phyloP scores from a whole-genome alignment of 2,888 invertebrate genomes.

The Perdita meconis region DNA sequence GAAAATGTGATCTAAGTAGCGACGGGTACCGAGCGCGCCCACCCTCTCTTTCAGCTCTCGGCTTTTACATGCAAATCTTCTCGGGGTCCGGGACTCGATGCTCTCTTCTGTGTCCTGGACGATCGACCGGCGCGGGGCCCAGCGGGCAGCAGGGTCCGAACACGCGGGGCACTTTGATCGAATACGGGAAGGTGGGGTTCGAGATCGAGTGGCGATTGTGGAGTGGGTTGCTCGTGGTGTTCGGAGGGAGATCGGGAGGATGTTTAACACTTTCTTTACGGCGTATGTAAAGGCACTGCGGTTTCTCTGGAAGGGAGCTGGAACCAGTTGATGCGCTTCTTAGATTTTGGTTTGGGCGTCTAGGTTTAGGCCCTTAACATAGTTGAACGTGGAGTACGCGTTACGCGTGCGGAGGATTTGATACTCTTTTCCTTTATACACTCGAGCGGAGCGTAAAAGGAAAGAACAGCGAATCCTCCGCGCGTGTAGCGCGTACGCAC shows the following conservation, averaged over 20 bases:
- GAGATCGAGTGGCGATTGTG: constrained; percentile 16
- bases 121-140: constrained; percentile 14
- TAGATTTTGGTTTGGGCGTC: too few species aligned
- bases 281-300: too few species aligned
- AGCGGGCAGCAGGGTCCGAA: background rate
- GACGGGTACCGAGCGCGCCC: constrained; percentile 7
- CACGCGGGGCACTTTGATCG: background rate
- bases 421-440: too few species aligned
- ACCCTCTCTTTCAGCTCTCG: background rate
- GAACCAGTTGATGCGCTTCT: too few species aligned
- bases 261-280: background rate
- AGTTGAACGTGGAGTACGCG: too few species aligned
- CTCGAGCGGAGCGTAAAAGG: too few species aligned
- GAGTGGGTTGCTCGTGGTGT: too few species aligned
- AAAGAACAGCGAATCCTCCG: too few species aligned
- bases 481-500: too few species aligned
- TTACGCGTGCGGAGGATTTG: too few species aligned
- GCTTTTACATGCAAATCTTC: constrained; percentile 44
- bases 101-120: background rate
- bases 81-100: background rate
- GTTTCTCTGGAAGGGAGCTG: too few species aligned
- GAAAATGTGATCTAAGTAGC: constrained; percentile 31
- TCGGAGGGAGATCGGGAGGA: background rate
- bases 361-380: too few species aligned
- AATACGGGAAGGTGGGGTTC: constrained; percentile 10